A percentile compares a stretch with the other conserved stretches of the same genome.
These are phyloP conservation scores for Aphaenogaster ashmeadi DNA, from an alignment of 1,140 invertebrate species.

Conservation along the genomic window DNA sequence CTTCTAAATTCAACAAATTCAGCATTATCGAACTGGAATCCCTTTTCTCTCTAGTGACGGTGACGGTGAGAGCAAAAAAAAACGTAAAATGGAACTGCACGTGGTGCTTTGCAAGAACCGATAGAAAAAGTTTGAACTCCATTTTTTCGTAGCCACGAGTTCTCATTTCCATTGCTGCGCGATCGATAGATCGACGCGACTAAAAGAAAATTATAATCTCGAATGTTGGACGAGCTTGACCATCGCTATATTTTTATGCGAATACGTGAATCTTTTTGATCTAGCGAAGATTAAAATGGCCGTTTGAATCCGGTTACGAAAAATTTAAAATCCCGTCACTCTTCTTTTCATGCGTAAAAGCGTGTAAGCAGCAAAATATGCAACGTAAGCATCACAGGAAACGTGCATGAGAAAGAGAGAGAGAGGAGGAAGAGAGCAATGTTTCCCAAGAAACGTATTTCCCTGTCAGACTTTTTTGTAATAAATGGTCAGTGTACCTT, in stretches of 20 bases:
- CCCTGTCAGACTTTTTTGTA: not conserved
- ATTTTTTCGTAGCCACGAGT: not conserved
- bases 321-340: not conserved
- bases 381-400: not conserved
- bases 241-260: not conserved
- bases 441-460: not conserved
- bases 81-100: not conserved
- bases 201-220: conserved; percentile 39
- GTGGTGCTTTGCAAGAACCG: not conserved
- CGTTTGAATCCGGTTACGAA: not conserved
- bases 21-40: not conserved
- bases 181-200: conserved; percentile 18
- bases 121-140: conserved; percentile 30
- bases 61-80: not conserved
- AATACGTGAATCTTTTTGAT: not conserved
- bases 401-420: not conserved
- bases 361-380: not conserved
- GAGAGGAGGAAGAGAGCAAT: not conserved
- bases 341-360: not conserved
- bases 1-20: conserved; percentile 19
- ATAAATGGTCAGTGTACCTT: not conserved
- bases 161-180: conserved; percentile 5
- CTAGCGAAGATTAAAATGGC: not conserved
- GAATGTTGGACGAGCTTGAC: not conserved
- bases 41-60: too few species aligned